A percentile compares a stretch with the other conserved stretches of the same genome.
phyloP scores from a whole-genome alignment of 2,888 invertebrate species.

The Onthophagus sagittarius region DNA sequence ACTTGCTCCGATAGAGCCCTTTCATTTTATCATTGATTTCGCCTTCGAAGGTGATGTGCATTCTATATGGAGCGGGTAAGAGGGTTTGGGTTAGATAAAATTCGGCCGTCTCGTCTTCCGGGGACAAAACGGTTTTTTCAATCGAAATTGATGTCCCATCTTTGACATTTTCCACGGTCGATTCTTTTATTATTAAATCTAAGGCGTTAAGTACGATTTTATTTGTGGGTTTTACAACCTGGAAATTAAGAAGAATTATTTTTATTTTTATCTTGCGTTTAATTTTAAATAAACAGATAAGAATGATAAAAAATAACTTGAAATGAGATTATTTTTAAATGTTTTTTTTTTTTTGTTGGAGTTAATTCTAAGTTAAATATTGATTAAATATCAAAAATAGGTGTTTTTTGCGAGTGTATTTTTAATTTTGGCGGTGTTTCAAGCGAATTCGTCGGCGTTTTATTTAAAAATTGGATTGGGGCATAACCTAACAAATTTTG shows the following conservation, averaged over 20 bases:
- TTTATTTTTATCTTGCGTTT: no score
- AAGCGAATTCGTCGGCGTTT: background rate
- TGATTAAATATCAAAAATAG: no score
- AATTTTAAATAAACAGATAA: no score
- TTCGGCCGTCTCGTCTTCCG: constrained; percentile 66
- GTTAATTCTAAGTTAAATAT: no score
- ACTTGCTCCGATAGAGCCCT: constrained; percentile 88
- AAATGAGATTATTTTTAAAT: background rate
- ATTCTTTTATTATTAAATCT: constrained; percentile 68
- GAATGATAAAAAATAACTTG: no score
- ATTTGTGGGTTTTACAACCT: constrained; percentile 65
- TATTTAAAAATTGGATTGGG: no score
- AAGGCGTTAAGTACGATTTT: constrained; percentile 72
- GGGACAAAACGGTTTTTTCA: constrained; percentile 41
- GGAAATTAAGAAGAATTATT: constrained; percentile 40
- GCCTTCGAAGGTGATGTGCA: constrained; percentile 74
- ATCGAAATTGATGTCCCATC: constrained; percentile 42
- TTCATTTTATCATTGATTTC: constrained; percentile 88
- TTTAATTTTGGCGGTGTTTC: background rate
- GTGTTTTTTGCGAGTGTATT: background rate
- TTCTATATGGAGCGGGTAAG: constrained; percentile 53
- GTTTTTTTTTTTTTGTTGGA: background rate
- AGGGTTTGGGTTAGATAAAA: constrained; percentile 61
- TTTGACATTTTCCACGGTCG: constrained; percentile 50
- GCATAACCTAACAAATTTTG: no score